Conservation (phyloP, 2,797 vertebrate species). For the Aplochiton taeniatus region DNA sequence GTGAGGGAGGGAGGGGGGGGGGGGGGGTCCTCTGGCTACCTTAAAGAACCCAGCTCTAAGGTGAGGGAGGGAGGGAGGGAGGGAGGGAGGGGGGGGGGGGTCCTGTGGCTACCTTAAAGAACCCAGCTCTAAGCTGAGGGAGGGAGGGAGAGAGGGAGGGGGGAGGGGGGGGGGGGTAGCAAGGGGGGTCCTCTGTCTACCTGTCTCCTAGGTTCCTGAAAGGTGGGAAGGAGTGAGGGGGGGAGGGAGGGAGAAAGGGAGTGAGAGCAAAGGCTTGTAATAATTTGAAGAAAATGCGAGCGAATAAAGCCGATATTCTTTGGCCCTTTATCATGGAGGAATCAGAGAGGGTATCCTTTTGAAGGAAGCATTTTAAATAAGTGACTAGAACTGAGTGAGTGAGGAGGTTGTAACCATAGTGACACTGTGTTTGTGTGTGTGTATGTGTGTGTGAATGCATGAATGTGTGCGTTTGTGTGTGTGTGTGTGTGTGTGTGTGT, state of each 20-base stretch:
- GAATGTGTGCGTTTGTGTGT: neutral
- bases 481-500: neutral
- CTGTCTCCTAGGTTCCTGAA: no score
- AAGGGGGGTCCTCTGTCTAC: no score
- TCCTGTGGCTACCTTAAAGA: slow-evolving; percentile 90
- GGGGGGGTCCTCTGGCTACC: no score
- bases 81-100: neutral
- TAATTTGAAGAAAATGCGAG: neutral
- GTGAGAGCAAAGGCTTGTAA: neutral
- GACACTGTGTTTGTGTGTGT: neutral
- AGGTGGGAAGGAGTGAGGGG: neutral
- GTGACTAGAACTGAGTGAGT: no score
- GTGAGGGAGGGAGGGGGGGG: slow-evolving; percentile 9
- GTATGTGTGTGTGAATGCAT: neutral
- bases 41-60: no score
- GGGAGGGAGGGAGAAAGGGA: neutral
- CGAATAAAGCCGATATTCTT: neutral
- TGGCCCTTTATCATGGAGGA: neutral
- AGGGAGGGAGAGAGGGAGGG: neutral
- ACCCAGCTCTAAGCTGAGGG: slow-evolving; percentile 78
- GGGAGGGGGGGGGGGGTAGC: neutral
- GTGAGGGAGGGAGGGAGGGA: neutral
- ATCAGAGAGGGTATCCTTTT: no score
- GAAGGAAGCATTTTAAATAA: no score
- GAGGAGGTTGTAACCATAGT: no score